Evolutionary conservation across 2,888 invertebrate genomes (phyloP).

Genomic region (Euphydryas editha): DNA sequence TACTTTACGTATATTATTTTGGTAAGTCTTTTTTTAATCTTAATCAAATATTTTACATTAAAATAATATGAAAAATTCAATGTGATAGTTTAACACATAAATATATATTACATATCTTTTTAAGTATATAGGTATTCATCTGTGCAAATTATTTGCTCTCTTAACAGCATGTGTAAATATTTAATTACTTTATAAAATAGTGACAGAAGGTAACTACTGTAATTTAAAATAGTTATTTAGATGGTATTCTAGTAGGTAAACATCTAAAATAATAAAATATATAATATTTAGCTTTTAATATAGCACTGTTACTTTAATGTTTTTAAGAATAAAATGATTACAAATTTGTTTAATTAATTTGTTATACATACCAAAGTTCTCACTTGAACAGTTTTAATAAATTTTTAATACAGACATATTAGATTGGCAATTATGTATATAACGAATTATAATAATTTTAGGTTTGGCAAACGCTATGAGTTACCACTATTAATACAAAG

Average conservation of each 20-base stretch:
- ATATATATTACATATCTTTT: background rate
- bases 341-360: too few species aligned
- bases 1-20: slow-evolving; percentile 98
- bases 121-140: background rate
- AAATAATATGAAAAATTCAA: background rate
- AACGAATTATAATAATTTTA: slow-evolving; percentile 71
- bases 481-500: slow-evolving; percentile 97
- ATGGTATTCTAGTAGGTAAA: too few species aligned
- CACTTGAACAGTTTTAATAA: background rate
- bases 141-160: background rate
- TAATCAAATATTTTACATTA: background rate
- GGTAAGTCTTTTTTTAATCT: slow-evolving; percentile 85
- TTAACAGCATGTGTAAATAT: slow-evolving; percentile 17
- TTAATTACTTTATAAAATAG: slow-evolving; percentile 1
- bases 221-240: background rate
- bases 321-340: too few species aligned
- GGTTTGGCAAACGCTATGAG: slow-evolving; percentile 99
- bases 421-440: background rate
- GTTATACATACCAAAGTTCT: too few species aligned
- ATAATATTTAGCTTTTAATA: background rate
- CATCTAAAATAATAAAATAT: background rate
- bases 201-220: slow-evolving; percentile 1
- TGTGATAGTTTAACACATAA: background rate
- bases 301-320: too few species aligned
- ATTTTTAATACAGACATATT: background rate